phyloP scores from a whole-genome alignment of 1,140 invertebrate species.

The Carcinoscorpius rotundicauda region DNA sequence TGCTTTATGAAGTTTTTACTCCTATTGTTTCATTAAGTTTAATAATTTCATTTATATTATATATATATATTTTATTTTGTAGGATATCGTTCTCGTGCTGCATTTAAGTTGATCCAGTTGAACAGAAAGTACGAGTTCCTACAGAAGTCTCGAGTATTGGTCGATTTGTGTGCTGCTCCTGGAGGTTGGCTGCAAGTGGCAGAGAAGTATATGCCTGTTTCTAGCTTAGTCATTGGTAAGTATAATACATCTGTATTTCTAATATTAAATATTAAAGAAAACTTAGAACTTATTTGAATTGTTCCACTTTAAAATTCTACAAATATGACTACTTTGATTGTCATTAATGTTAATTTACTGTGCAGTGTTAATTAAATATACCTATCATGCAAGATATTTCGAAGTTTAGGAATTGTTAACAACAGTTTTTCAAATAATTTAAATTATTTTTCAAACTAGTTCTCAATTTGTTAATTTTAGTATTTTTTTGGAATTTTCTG shows the following conservation, averaged over 20 bases:
- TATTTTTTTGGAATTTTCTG: too few relatives aligned
- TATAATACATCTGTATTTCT: background rate
- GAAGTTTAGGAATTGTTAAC: too few relatives aligned
- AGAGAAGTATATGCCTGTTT: conserved; percentile 93
- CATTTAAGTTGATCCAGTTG: conserved; percentile 96
- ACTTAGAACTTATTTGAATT: too few relatives aligned
- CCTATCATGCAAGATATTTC: too few relatives aligned
- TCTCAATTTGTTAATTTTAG: conserved; percentile 3
- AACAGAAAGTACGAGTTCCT: conserved; percentile 97
- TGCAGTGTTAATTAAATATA: too few relatives aligned
- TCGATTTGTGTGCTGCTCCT: conserved; percentile 97
- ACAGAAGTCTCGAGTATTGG: conserved; percentile 85
- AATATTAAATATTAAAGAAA: too few relatives aligned
- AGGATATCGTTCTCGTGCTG: conserved; percentile 93
- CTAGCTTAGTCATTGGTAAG: conserved; percentile 74
- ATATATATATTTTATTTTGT: conserved; percentile 21
- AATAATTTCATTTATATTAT: conserved; percentile 20
- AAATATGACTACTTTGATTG: too few relatives aligned
- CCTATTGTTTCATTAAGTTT: conserved; percentile 4
- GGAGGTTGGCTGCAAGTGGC: conserved; percentile 99
- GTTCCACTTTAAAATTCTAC: too few relatives aligned
- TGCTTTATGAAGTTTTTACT: conserved; percentile 1
- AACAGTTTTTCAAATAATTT: too few relatives aligned
- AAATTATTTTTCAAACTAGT: too few relatives aligned
- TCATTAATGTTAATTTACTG: too few relatives aligned